Percentiles rank a stretch among this genome's conserved stretches.
phyloP scores from a whole-genome alignment of 2,797 vertebrate genomes.

The Rhabdomys pumilio region DNA sequence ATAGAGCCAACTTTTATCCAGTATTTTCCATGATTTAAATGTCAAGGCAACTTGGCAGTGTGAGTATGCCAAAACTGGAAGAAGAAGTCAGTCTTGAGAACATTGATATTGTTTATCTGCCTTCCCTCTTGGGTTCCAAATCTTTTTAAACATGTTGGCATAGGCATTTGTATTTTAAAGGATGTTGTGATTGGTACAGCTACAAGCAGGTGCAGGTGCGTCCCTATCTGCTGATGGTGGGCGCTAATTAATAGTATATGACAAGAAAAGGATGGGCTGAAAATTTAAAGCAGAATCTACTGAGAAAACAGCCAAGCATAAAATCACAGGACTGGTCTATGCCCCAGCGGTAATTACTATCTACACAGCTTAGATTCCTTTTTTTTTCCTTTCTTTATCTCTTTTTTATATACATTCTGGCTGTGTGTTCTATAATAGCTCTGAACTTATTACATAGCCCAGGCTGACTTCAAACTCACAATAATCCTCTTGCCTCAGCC shows the following conservation, averaged over 20 bases:
- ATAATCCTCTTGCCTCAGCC: background rate
- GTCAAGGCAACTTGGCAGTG: constrained; percentile 61
- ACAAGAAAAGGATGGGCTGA: background rate
- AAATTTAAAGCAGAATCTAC: background rate
- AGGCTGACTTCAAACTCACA: background rate
- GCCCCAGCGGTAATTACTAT: background rate
- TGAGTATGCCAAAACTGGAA: constrained; percentile 44
- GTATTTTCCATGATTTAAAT: constrained; percentile 71
- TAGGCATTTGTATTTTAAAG: background rate
- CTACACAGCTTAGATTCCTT: background rate
- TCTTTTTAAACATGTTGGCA: constrained; percentile 25
- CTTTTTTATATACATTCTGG: background rate
- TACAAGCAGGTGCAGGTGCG: background rate
- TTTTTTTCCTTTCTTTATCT: background rate
- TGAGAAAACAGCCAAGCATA: background rate
- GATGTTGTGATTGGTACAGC: background rate
- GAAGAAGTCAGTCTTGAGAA: constrained; percentile 12
- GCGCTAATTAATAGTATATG: background rate
- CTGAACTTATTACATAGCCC: background rate
- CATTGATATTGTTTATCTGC: background rate
- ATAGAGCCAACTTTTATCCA: constrained; percentile 46
- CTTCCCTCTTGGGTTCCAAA: constrained; percentile 5
- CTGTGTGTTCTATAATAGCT: background rate
- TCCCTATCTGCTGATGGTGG: background rate
- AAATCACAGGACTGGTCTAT: background rate